Percentiles rank a stretch among this genome's conserved stretches.
Conservation (phyloP, 2,888 invertebrate genomes). For the Diplazon laetatorius region DNA sequence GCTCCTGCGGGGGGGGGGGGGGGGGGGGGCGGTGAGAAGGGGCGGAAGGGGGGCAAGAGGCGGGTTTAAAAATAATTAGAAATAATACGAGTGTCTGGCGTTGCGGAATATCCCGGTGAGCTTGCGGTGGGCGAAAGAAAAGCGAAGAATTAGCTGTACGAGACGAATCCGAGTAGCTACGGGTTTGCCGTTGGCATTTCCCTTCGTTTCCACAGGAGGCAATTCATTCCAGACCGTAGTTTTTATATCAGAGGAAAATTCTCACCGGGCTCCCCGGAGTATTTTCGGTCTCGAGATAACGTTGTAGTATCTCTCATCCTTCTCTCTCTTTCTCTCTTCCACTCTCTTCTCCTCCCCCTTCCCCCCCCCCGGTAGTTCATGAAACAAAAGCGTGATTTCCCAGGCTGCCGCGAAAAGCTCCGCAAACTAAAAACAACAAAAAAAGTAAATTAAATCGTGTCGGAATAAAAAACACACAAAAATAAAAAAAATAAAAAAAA, state of each 20-base stretch:
- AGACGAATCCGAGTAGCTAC: slow-evolving; percentile 21
- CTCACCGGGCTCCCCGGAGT: slow-evolving; percentile 33
- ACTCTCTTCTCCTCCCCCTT: not conserved
- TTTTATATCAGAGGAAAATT: slow-evolving; percentile 47
- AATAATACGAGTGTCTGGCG: slow-evolving; percentile 49
- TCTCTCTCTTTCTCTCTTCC: not conserved
- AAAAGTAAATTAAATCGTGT: slow-evolving; percentile 22
- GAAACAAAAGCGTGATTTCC: too few relatives aligned
- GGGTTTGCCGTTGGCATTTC: slow-evolving; percentile 31
- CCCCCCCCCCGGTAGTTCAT: not conserved
- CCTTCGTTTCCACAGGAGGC: slow-evolving; percentile 12
- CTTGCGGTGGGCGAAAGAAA: slow-evolving; percentile 7
- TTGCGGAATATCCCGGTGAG: slow-evolving; percentile 22
- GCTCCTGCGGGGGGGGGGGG: too few relatives aligned
- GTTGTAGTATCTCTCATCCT: slow-evolving; percentile 28
- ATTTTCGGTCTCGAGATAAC: slow-evolving; percentile 44
- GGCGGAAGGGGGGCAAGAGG: too few relatives aligned
- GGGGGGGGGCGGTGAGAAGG: too few relatives aligned
- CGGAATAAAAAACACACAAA: too few relatives aligned
- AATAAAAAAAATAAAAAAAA: too few relatives aligned
- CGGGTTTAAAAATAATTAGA: slow-evolving; percentile 53
- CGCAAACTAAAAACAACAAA: not conserved
- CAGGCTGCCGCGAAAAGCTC: slow-evolving; percentile 5
- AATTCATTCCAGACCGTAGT: slow-evolving; percentile 29
- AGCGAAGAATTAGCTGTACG: slow-evolving; percentile 10